These are phyloP conservation scores for Manis pentadactyla DNA, from an alignment of 2,797 vertebrate species.

Conservation along the genomic window DNA sequence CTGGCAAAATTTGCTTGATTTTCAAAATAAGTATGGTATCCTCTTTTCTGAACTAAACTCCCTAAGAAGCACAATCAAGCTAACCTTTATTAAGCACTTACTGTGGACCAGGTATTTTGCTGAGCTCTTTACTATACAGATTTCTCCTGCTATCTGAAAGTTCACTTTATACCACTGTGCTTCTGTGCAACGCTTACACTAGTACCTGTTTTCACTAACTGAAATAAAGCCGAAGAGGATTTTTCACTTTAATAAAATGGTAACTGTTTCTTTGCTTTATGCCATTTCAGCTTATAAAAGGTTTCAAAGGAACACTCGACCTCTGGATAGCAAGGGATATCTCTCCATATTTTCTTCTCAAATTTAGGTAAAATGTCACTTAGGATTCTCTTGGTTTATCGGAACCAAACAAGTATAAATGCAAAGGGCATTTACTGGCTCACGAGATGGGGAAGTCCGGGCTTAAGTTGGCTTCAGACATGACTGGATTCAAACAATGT, in stretches of 20 bases:
- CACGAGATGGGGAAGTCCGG: not conserved
- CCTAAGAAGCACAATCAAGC: not conserved
- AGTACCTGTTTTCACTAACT: not conserved
- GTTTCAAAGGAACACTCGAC: not conserved
- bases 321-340: not conserved
- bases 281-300: not conserved
- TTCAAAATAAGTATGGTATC: not conserved
- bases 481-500: not conserved
- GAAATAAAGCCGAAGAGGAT: not conserved
- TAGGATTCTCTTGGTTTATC: not conserved
- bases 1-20: not conserved
- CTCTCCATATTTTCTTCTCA: not conserved
- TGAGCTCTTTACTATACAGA: not conserved
- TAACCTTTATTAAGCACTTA: not conserved
- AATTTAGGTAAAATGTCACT: not conserved
- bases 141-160: not conserved
- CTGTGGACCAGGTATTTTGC: not conserved
- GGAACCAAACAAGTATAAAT: not conserved
- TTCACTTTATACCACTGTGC: not conserved
- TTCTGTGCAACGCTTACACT: not conserved
- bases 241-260: not conserved
- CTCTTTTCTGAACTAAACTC: conserved; percentile 18
- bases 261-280: not conserved
- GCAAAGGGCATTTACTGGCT: not conserved
- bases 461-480: not conserved